These are phyloP conservation scores for Notospermus geniculatus DNA, from an alignment of 1,140 invertebrate species.

Conservation along the genomic window DNA sequence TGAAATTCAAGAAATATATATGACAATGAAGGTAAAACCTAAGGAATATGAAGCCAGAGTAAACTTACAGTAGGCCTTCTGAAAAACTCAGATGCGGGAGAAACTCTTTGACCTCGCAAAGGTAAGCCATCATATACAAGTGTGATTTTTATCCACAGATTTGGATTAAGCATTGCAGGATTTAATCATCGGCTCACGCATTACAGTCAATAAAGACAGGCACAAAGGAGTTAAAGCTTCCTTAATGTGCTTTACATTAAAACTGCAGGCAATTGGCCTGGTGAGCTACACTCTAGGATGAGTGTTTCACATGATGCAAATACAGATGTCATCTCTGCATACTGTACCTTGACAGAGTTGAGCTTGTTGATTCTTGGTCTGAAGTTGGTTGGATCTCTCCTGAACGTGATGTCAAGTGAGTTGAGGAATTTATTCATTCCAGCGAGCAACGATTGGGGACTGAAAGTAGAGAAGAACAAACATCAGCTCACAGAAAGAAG, in stretches of 20 bases:
- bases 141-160: too few species aligned
- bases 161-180: too few species aligned
- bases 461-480: conserved; percentile 30
- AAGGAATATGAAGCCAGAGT: neutral
- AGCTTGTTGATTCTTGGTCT: conserved; percentile 97
- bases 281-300: neutral
- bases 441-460: conserved; percentile 87
- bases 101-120: neutral
- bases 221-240: too few species aligned
- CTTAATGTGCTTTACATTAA: too few species aligned
- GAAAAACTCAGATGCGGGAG: neutral
- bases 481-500: too few species aligned
- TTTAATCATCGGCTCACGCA: too few species aligned
- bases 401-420: conserved; percentile 96
- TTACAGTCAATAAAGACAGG: neutral
- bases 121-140: too few species aligned
- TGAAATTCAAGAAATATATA: too few species aligned
- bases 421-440: conserved; percentile 99
- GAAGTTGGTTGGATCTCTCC: conserved; percentile 98
- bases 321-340: too few species aligned
- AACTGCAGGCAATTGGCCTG: too few species aligned
- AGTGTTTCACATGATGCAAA: neutral
- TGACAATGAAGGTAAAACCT: too few species aligned
- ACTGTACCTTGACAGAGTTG: conserved; percentile 88
- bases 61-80: neutral